Evolutionary conservation across 2,113 vertebrate species (phyloP).

Genomic region (Lasiurus borealis): DNA sequence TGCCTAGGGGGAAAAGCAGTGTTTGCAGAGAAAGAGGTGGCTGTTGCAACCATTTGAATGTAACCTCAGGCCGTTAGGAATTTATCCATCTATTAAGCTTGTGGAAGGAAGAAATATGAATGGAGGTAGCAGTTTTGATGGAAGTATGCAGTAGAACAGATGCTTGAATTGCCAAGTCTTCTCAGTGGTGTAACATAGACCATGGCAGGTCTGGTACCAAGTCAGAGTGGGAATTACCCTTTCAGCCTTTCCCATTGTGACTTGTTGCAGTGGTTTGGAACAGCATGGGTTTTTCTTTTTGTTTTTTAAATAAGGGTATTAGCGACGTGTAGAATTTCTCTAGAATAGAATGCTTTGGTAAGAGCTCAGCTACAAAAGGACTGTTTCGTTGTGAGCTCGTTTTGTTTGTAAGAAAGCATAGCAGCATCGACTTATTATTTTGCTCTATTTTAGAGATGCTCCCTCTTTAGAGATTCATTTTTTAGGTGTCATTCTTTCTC

Average conservation of each 20-base stretch:
- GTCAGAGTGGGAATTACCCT: background rate
- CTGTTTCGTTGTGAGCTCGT: background rate
- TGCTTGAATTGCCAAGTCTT: background rate
- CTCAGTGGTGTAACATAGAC: background rate
- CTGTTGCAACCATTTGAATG: background rate
- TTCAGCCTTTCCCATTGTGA: background rate
- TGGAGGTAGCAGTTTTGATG: background rate
- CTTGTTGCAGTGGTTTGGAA: conserved; percentile 10
- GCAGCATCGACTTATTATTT: background rate
- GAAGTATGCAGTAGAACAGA: conserved; percentile 11
- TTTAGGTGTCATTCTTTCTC: background rate
- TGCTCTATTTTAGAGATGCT: conserved; percentile 39
- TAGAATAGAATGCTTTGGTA: background rate
- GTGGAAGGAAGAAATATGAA: background rate
- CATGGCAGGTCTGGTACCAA: background rate
- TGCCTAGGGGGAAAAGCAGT: conserved; percentile 41
- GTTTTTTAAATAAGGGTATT: background rate
- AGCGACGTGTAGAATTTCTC: conserved; percentile 7
- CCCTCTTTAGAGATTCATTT: conserved; percentile 60
- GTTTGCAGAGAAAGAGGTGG: conserved; percentile 45
- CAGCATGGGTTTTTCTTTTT: background rate
- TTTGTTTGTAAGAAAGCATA: background rate
- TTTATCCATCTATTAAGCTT: conserved; percentile 54
- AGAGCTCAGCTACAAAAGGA: conserved; percentile 26
- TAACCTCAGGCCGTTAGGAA: conserved; percentile 55